Percentiles rank a stretch among this genome's conserved stretches.
phyloP scores from a whole-genome alignment of 2,888 invertebrate genomes.

The Drosophila affinis region DNA sequence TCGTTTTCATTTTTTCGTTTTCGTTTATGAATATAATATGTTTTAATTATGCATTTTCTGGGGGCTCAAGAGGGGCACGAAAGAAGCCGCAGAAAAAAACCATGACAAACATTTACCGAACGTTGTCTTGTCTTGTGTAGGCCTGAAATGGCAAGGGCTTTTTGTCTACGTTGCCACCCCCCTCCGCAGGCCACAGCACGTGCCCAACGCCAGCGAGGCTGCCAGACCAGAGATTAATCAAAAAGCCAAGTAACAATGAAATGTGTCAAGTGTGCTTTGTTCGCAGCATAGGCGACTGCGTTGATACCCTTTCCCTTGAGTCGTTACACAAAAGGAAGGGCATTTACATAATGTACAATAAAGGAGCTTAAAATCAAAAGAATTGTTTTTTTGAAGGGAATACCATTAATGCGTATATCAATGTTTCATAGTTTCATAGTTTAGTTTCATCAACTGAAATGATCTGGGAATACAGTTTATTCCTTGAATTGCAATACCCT shows the following conservation, averaged over 20 bases:
- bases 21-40: conserved; percentile 11
- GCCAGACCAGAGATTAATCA: conserved; percentile 28
- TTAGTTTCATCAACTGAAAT: too few species aligned
- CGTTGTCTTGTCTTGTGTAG: conserved; percentile 13
- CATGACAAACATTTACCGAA: conserved; percentile 42
- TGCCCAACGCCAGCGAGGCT: conserved; percentile 14
- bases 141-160: conserved; percentile 45
- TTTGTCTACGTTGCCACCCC: neutral
- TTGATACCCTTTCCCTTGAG: conserved; percentile 13
- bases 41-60: conserved; percentile 45
- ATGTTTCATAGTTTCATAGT: neutral
- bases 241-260: conserved; percentile 17
- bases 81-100: conserved; percentile 30
- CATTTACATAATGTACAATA: too few species aligned
- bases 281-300: neutral
- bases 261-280: conserved; percentile 20
- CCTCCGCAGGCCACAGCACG: conserved; percentile 6
- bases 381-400: neutral
- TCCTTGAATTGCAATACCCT: neutral
- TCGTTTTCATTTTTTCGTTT: neutral
- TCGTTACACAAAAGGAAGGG: neutral
- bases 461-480: too few species aligned
- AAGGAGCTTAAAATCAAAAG: neutral
- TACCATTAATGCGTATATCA: too few species aligned
- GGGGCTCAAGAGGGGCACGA: conserved; percentile 39